These are phyloP conservation scores for Synergus itoensis DNA, from an alignment of 2,888 invertebrate genomes.

Conservation along the genomic window DNA sequence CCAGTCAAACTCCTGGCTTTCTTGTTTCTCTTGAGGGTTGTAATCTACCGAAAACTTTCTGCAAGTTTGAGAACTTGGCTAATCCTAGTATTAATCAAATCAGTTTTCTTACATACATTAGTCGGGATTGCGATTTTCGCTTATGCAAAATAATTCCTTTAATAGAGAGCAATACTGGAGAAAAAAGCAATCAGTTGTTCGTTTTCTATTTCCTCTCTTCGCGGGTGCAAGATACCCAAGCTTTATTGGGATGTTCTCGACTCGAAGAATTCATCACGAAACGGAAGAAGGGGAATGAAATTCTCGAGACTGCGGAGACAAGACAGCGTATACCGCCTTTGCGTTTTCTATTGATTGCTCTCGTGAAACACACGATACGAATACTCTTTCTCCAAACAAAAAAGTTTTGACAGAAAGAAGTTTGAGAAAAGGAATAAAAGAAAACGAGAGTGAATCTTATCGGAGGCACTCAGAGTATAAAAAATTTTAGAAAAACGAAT, in stretches of 20 bases:
- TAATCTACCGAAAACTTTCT: background rate
- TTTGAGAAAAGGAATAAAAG: background rate
- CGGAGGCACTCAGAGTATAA: too few relatives aligned
- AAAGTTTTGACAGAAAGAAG: background rate
- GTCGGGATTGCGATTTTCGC: background rate
- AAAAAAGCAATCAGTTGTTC: background rate
- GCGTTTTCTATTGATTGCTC: background rate
- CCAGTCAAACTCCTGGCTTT: background rate
- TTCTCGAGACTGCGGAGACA: conserved; percentile 54
- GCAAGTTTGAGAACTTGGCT: background rate
- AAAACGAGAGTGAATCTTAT: too few relatives aligned
- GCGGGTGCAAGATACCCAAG: conserved; percentile 26
- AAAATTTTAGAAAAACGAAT: too few relatives aligned
- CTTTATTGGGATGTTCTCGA: conserved; percentile 57
- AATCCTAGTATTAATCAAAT: background rate
- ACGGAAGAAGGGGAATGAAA: conserved; percentile 54
- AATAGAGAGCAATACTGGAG: background rate
- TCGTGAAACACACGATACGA: background rate
- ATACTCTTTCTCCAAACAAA: background rate
- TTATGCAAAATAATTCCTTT: background rate
- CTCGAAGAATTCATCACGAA: conserved; percentile 57
- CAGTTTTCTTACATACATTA: background rate
- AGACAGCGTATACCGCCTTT: background rate
- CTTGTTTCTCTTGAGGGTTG: background rate
- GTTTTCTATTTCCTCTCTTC: background rate